phyloP scores from a whole-genome alignment of 2,888 invertebrate genomes.

The Allacma fusca region DNA sequence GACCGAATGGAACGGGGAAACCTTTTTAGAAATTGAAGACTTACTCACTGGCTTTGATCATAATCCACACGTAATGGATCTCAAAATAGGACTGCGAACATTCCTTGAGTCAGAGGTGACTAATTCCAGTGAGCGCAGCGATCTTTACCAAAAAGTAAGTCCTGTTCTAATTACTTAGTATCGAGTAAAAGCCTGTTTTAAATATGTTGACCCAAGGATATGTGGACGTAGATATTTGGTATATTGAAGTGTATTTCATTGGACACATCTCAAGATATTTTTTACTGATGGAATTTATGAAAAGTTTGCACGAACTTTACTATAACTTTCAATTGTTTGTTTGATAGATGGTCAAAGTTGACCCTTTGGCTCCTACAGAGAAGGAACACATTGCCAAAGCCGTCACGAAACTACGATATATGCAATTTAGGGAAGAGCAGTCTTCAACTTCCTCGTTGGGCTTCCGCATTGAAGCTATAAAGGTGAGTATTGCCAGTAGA shows the following conservation, averaged over 20 bases:
- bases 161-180: no score
- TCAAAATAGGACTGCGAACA: slow-evolving; percentile 95
- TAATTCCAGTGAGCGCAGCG: slow-evolving; percentile 81
- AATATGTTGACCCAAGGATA: no score
- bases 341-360: slow-evolving; percentile 84
- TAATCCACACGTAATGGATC: slow-evolving; percentile 80
- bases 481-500: no score
- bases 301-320: no score
- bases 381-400: slow-evolving; percentile 83
- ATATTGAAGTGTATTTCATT: no score
- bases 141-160: slow-evolving; percentile 86
- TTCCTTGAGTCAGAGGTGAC: slow-evolving; percentile 95
- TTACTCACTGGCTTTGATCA: slow-evolving; percentile 65
- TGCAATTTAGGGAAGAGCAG: slow-evolving; percentile 93
- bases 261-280: no score
- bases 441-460: slow-evolving; percentile 93
- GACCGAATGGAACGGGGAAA: slow-evolving; percentile 78
- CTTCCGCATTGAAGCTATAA: slow-evolving; percentile 95
- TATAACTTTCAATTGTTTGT: slow-evolving; percentile 13
- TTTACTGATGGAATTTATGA: no score
- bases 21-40: slow-evolving; percentile 95
- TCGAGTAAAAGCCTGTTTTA: no score
- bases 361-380: slow-evolving; percentile 83
- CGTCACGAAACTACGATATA: slow-evolving; percentile 94
- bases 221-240: no score